Base-by-base conservation (phyloP, 2,888 invertebrate species). In the Drosophila tanythrix region DNA sequence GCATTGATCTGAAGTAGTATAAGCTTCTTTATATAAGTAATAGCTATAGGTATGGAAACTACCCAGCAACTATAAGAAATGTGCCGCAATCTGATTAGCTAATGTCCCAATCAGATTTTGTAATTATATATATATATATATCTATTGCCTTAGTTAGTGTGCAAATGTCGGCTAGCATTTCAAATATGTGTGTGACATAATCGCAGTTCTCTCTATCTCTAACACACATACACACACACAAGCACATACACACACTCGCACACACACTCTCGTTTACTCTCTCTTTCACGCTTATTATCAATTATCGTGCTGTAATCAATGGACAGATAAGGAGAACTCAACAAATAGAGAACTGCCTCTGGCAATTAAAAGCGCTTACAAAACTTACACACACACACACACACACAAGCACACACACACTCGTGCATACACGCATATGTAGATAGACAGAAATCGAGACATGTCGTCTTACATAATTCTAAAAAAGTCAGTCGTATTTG, bases 381-480 rank as follows among this genome's bases (percentile, higher is more conserved):
- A 84, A 69, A 86, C 74, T 59, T 35, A 56, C 50, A 75, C 50
- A 38, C 57, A 61, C 46, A 58, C 55, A 46, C 53, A 53, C 29
- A 18, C 38, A 27, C 55, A 33, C 4, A 66, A 18, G 6, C 35
- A 25, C 60, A n/a, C 13, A 48, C 8, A 36, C 21, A 38, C 35
- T 10, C 33, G 31, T 10, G n/a, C 40, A 43, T 13, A 35, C 46
- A 40, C n/a, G 15, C 50, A 67, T 25, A 50, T 21, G 55, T 35
- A 43, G 35, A 55, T 59, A 77, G 78, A 70, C 82, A 72, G 68
- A 62, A 64, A 74, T 69, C 67, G 63, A 71, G 79, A 77, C 77
- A 63, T 70, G 71, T 27, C 59, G 75, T 74, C 84, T 84, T 84
- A 84, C 84, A 84, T 84, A 84, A 84, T 84, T 84, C 84, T 84